Evolutionary conservation across 2,113 vertebrate genomes (phyloP), one percentile per base, ranked within the genome.

Genomic region (Paraplagusia blochii): DNA sequence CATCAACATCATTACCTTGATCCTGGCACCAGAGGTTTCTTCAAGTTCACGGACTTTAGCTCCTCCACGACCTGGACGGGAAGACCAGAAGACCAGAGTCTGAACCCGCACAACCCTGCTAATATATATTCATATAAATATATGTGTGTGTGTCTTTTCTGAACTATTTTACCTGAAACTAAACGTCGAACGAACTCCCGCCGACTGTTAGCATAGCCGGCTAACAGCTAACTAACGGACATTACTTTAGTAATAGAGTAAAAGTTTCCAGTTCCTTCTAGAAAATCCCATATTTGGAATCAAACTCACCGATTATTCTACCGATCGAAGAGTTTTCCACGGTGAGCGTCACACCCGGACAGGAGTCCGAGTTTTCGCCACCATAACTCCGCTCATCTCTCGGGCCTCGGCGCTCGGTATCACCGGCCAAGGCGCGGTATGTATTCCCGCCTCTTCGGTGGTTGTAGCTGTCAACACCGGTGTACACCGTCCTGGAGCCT

Each of bases 41-140:
- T 99, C 88, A 40, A 99, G 89, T 63, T 98, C 92, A 75, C 90
- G 93, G 53, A 97, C 93, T 90, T 91, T 97, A 59, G 83, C 67
- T 63, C 95, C 95, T 17, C 94, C 93, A 0, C 90, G 92, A 83
- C 95, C 96, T 99, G 80, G 8, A 58, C 17, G 0, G 7, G 62
- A 18, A 49, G 5, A n/a, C n/a, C n/a, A n/a, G n/a, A n/a, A n/a
- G n/a, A n/a, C n/a, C n/a, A n/a, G n/a, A n/a, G n/a, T n/a, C n/a
- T n/a, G n/a, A n/a, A n/a, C n/a, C n/a, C n/a, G n/a, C n/a, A n/a
- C n/a, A n/a, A n/a, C n/a, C n/a, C n/a, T n/a, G n/a, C n/a, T n/a
- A n/a, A n/a, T n/a, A n/a, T n/a, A n/a, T n/a, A n/a, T n/a, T n/a
- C n/a, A n/a, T n/a, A n/a, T n/a, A n/a, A n/a, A n/a, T n/a, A n/a